These are phyloP conservation scores for Hydraecia micacea DNA, from an alignment of 2,888 invertebrate genomes.

Conservation along the genomic window DNA sequence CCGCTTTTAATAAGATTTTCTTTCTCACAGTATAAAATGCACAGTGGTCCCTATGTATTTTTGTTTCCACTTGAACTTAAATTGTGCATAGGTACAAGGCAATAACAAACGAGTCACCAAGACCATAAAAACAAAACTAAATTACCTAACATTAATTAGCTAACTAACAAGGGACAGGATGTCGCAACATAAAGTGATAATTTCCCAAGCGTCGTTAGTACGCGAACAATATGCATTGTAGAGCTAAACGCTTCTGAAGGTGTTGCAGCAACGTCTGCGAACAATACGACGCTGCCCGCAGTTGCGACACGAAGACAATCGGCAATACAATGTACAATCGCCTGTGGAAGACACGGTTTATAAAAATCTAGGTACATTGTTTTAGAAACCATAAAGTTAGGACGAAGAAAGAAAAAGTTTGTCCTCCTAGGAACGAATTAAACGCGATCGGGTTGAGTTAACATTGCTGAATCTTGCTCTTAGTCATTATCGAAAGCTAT, in stretches of 20 bases:
- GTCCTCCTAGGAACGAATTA: too few relatives aligned
- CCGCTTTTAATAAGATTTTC: background rate
- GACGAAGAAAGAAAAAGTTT: background rate
- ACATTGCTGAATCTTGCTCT: background rate
- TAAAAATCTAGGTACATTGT: slow-evolving; percentile 43
- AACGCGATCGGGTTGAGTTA: too few relatives aligned
- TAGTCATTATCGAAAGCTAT: background rate
- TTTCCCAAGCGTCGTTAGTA: slow-evolving; percentile 69
- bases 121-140: background rate
- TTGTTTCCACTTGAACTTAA: too few relatives aligned
- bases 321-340: slow-evolving; percentile 48
- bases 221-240: slow-evolving; percentile 70
- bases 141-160: slow-evolving; percentile 37
- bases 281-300: slow-evolving; percentile 55
- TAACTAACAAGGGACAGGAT: slow-evolving; percentile 41
- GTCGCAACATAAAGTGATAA: slow-evolving; percentile 45
- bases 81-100: too few relatives aligned
- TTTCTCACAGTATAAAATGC: background rate
- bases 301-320: slow-evolving; percentile 59
- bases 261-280: slow-evolving; percentile 51
- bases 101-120: background rate
- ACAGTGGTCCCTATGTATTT: background rate
- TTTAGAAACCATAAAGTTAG: background rate
- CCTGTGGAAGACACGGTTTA: slow-evolving; percentile 26
- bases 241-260: slow-evolving; percentile 24